A percentile compares a stretch with the other conserved stretches of the same genome.
These are phyloP conservation scores for Martes flavigula DNA, from an alignment of 2,797 vertebrate species.

Conservation along the genomic window DNA sequence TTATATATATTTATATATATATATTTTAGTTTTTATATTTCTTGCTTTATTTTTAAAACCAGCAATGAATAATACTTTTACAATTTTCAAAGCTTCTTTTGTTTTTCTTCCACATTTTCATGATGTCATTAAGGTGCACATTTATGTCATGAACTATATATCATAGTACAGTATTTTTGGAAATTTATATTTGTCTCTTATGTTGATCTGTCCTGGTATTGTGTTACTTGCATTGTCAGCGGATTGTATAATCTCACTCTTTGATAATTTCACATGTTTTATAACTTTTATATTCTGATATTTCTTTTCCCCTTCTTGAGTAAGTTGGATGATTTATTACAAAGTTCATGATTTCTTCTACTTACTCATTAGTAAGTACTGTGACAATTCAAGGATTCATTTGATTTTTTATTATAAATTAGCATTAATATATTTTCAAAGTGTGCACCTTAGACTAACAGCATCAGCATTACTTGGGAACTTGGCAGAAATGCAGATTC, in stretches of 20 bases:
- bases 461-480: background rate
- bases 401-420: background rate
- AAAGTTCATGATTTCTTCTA: background rate
- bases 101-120: background rate
- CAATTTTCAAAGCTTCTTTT: background rate
- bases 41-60: conserved; percentile 11
- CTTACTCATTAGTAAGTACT: background rate
- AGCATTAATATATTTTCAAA: background rate
- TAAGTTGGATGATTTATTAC: background rate
- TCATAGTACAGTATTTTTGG: background rate
- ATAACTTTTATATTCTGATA: background rate
- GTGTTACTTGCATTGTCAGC: background rate
- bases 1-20: background rate
- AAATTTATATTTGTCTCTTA: background rate
- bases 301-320: background rate
- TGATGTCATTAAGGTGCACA: background rate
- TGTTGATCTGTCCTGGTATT: background rate
- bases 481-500: background rate
- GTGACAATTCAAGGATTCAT: background rate
- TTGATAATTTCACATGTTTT: background rate
- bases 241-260: background rate
- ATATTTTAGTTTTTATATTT: conserved; percentile 11
- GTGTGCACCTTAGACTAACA: background rate
- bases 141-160: background rate
- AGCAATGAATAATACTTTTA: background rate